A percentile compares a stretch with the other conserved stretches of the same genome.
These are phyloP conservation scores for Anguilla rostrata DNA, from an alignment of 2,113 vertebrate species.

Conservation along the genomic window DNA sequence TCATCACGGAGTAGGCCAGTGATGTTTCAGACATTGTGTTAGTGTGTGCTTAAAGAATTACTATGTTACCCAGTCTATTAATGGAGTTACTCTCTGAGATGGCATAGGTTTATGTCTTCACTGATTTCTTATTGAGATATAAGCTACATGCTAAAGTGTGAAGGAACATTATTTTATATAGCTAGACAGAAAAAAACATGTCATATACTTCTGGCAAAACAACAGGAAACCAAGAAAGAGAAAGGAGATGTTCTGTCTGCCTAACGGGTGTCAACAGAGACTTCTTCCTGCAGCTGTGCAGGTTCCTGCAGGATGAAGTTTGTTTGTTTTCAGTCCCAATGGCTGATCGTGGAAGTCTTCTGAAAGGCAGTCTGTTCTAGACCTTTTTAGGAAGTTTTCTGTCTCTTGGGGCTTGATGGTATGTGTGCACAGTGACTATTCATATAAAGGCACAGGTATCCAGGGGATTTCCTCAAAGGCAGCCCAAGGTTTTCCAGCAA, in stretches of 20 bases:
- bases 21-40: too few species aligned
- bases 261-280: constrained; percentile 37
- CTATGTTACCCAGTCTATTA: too few species aligned
- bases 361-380: constrained; percentile 52
- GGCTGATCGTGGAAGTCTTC: constrained; percentile 58
- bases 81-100: too few species aligned
- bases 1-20: too few species aligned
- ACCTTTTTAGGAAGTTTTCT: background rate
- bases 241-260: constrained; percentile 21
- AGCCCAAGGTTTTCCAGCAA: background rate
- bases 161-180: background rate
- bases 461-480: background rate
- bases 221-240: too few species aligned
- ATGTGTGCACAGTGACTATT: background rate
- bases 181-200: background rate
- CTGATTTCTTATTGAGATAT: background rate
- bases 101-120: too few species aligned
- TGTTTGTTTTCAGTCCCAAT: constrained; percentile 38
- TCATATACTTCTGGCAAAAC: background rate
- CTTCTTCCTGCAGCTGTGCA: background rate
- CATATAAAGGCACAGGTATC: background rate
- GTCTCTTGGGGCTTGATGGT: background rate
- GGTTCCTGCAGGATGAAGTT: constrained; percentile 50
- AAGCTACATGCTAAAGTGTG: background rate
- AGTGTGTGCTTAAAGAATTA: too few species aligned